These are phyloP conservation scores for Acanthornis magna DNA, from an alignment of 2,797 vertebrate genomes.

Conservation along the genomic window DNA sequence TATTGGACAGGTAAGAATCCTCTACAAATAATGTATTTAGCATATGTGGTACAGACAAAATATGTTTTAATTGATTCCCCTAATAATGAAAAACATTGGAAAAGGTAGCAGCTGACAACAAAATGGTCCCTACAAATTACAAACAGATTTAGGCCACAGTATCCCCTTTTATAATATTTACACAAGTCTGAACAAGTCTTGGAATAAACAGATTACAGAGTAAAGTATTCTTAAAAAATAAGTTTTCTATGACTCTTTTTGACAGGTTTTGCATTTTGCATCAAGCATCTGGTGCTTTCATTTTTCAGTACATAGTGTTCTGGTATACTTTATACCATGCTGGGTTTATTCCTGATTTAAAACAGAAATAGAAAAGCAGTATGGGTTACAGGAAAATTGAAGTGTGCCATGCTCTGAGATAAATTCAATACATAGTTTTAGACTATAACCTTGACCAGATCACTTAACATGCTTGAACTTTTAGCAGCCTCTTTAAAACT, in stretches of 20 bases:
- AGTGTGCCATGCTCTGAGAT: neutral
- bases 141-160: slow-evolving; percentile 28
- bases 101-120: slow-evolving; percentile 55
- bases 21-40: slow-evolving; percentile 64
- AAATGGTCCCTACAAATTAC: slow-evolving; percentile 56
- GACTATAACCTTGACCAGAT: neutral
- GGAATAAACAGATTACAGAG: slow-evolving; percentile 34
- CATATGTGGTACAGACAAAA: slow-evolving; percentile 39
- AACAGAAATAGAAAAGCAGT: slow-evolving; percentile 44
- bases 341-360: slow-evolving; percentile 42
- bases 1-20: slow-evolving; percentile 65
- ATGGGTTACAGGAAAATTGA: neutral
- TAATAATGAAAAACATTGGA: slow-evolving; percentile 60
- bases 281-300: slow-evolving; percentile 69
- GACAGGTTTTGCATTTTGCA: slow-evolving; percentile 71
- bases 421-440: neutral
- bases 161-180: slow-evolving; percentile 55
- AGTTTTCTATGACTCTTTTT: slow-evolving; percentile 42
- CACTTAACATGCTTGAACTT: neutral
- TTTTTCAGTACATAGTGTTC: slow-evolving; percentile 47
- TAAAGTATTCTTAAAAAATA: slow-evolving; percentile 52
- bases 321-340: slow-evolving; percentile 38
- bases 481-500: slow-evolving; percentile 11
- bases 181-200: neutral
- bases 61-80: slow-evolving; percentile 63